Percentiles rank a stretch among this genome's conserved stretches.
These are phyloP conservation scores for Physocephala rufipes DNA, from an alignment of 2,888 invertebrate species.

Conservation along the genomic window DNA sequence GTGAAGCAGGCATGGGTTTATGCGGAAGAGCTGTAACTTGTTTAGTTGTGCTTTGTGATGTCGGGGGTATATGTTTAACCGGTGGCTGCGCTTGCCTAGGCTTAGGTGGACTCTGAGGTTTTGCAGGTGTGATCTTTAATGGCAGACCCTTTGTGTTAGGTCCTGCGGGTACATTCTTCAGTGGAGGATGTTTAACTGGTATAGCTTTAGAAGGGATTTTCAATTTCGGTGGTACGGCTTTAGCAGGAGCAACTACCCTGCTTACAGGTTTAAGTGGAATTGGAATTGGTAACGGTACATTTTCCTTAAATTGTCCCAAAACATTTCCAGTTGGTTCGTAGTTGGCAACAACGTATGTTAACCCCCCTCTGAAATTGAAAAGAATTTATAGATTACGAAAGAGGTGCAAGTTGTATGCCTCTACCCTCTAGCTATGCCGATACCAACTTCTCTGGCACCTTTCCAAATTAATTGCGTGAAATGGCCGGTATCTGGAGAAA, in stretches of 20 bases:
- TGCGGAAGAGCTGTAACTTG: too few relatives aligned
- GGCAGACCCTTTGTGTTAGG: too few relatives aligned
- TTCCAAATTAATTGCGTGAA: conserved; percentile 88
- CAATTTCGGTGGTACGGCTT: too few relatives aligned
- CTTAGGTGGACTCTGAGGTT: background rate
- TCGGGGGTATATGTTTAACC: too few relatives aligned
- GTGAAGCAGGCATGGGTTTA: too few relatives aligned
- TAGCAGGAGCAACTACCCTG: too few relatives aligned
- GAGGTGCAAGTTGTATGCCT: background rate
- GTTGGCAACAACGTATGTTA: conserved; percentile 78
- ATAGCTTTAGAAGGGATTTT: background rate
- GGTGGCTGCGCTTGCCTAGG: too few relatives aligned
- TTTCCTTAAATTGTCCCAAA: conserved; percentile 77
- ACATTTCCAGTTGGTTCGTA: conserved; percentile 91
- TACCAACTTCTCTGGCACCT: conserved; percentile 77
- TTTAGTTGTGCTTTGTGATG: too few relatives aligned
- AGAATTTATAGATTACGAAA: background rate
- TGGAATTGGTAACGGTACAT: conserved; percentile 69
- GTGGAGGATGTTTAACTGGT: background rate
- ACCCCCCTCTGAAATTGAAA: conserved; percentile 69
- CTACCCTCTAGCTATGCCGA: conserved; percentile 70
- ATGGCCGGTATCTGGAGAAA: conserved; percentile 77
- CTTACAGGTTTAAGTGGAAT: too few relatives aligned
- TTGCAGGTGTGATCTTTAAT: too few relatives aligned
- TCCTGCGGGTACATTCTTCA: background rate